These are phyloP conservation scores for Gastrophryne carolinensis DNA, from an alignment of 2,797 vertebrate genomes.

Conservation along the genomic window DNA sequence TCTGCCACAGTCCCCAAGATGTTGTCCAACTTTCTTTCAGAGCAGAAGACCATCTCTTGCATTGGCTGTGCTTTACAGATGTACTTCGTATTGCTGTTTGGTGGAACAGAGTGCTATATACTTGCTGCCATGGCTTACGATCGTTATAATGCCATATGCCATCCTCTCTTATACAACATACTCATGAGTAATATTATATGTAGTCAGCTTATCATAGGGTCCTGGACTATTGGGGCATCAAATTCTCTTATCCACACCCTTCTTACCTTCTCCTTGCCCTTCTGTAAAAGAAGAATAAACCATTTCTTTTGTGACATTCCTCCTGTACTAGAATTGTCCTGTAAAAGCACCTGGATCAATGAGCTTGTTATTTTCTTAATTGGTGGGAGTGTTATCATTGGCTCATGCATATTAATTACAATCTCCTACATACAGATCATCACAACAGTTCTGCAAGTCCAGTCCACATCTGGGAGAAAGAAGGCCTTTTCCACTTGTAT, in stretches of 20 bases:
- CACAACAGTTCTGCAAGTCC: slow-evolving; percentile 54
- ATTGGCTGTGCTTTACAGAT: not conserved
- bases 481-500: not conserved
- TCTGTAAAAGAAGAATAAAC: slow-evolving; percentile 50
- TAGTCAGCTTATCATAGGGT: slow-evolving; percentile 53
- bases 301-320: slow-evolving; percentile 47
- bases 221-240: slow-evolving; percentile 49
- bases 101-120: not conserved
- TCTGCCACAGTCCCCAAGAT: not conserved
- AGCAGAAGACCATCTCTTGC: not conserved
- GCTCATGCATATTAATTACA: slow-evolving; percentile 49
- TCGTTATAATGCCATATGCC: not conserved
- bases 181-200: slow-evolving; percentile 52
- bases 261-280: slow-evolving; percentile 60
- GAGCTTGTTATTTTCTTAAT: slow-evolving; percentile 61
- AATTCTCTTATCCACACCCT: slow-evolving; percentile 59
- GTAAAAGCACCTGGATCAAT: slow-evolving; percentile 55
- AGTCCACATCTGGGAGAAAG: not conserved
- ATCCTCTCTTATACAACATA: not conserved
- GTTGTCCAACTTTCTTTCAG: not conserved
- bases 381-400: slow-evolving; percentile 58
- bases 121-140: slow-evolving; percentile 9
- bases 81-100: not conserved
- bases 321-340: slow-evolving; percentile 59
- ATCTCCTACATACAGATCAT: slow-evolving; percentile 60